phyloP scores from a whole-genome alignment of 1,140 invertebrate species.

The Eupeodes corollae region DNA sequence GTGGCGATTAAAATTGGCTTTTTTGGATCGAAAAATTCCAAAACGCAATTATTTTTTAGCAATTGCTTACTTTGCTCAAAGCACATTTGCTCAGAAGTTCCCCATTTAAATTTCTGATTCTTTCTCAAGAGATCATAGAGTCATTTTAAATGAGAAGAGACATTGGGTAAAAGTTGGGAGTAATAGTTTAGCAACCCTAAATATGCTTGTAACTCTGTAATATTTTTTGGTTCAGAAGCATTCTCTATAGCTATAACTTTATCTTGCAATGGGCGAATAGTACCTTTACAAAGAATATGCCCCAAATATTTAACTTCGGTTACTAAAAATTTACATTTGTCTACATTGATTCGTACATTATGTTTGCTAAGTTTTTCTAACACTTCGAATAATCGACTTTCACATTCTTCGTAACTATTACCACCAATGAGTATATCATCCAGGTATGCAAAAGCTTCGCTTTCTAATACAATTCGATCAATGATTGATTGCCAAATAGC shows the following conservation, averaged over 20 bases:
- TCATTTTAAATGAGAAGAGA: constrained; percentile 14
- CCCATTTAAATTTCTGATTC: constrained; percentile 11
- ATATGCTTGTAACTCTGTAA: constrained; percentile 29
- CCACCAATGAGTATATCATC: constrained; percentile 6
- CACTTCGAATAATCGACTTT: too few relatives aligned
- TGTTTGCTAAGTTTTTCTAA: too few relatives aligned
- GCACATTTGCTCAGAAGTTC: constrained; percentile 1
- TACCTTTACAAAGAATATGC: constrained; percentile 22
- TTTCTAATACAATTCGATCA: constrained; percentile 19
- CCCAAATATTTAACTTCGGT: too few relatives aligned
- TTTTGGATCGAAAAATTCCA: constrained; percentile 19
- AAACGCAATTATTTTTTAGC: constrained; percentile 3
- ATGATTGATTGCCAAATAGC: too few relatives aligned
- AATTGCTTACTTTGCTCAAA: constrained; percentile 12
- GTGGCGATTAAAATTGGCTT: constrained; percentile 6
- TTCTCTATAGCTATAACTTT: constrained; percentile 36
- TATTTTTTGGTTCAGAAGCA: constrained; percentile 20
- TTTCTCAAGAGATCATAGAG: constrained; percentile 16
- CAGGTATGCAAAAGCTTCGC: constrained; percentile 9
- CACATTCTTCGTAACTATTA: too few relatives aligned
- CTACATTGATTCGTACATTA: too few relatives aligned
- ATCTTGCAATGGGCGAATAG: constrained; percentile 21
- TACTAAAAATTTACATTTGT: too few relatives aligned
- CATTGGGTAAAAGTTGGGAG: constrained; percentile 23
- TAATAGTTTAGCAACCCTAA: constrained; percentile 31